Percentiles rank a stretch among this genome's conserved stretches.
Evolutionary conservation across 1,140 invertebrate genomes (phyloP).

Genomic region (Zaprionus camerounensis): DNA sequence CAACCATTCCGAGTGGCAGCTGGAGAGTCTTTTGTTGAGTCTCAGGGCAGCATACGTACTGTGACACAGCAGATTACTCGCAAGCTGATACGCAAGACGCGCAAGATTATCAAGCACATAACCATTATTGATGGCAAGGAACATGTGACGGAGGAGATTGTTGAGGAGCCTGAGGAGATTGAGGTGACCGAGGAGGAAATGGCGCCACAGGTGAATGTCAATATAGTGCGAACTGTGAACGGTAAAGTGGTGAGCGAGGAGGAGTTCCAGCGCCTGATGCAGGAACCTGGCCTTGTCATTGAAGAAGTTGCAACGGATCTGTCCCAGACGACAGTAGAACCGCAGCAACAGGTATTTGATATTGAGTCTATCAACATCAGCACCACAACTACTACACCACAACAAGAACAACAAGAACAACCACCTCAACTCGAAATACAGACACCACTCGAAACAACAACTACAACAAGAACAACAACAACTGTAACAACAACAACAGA

Average conservation of each 20-base stretch:
- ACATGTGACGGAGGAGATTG: conserved; percentile 91
- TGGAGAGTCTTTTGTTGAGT: conserved; percentile 57
- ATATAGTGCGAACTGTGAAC: conserved; percentile 87
- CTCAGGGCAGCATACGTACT: conserved; percentile 86
- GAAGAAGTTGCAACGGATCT: conserved; percentile 79
- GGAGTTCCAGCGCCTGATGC: conserved; percentile 82
- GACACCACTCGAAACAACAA: conserved; percentile 49
- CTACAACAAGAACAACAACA: conserved; percentile 63
- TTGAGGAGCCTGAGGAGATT: conserved; percentile 92
- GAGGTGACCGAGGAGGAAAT: conserved; percentile 90
- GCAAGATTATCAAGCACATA: conserved; percentile 89
- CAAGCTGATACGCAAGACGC: conserved; percentile 89
- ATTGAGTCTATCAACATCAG: conserved; percentile 79
- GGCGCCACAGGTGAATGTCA: conserved; percentile 90
- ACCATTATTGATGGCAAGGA: conserved; percentile 93
- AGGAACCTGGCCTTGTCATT: conserved; percentile 74
- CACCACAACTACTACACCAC: conserved; percentile 58
- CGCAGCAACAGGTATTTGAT: conserved; percentile 84
- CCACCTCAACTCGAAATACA: conserved; percentile 61
- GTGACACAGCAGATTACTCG: conserved; percentile 92
- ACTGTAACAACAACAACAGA: conserved; percentile 65
- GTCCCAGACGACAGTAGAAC: conserved; percentile 49
- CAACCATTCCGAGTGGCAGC: conserved; percentile 22
- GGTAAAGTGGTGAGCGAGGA: conserved; percentile 85
- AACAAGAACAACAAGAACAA: conserved; percentile 64